Evolutionary conservation across 2,797 vertebrate genomes (phyloP).

Genomic region (Tamandua tetradactyla): DNA sequence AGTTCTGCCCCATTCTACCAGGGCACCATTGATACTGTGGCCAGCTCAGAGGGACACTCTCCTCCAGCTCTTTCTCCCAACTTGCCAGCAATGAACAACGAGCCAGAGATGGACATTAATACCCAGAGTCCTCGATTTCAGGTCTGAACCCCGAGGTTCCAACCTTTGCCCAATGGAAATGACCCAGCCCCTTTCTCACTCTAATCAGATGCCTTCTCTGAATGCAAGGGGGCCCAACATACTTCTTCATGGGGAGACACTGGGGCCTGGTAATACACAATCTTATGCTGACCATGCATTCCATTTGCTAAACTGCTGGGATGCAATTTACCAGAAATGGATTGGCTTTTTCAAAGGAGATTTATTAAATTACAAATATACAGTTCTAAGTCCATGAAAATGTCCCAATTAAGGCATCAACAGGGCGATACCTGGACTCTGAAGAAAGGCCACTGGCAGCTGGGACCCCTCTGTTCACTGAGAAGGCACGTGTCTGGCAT

Average conservation of each 20-base stretch:
- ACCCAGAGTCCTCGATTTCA: constrained; percentile 97
- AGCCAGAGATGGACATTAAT: constrained; percentile 96
- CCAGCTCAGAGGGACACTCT: constrained; percentile 98
- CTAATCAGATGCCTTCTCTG: constrained; percentile 98
- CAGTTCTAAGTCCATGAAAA: no score
- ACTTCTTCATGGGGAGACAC: constrained; percentile 91
- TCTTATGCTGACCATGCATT: no score
- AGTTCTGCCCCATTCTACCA: constrained; percentile 99
- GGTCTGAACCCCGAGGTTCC: constrained; percentile 94
- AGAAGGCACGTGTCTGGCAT: no score
- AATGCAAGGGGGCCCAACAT: constrained; percentile 94
- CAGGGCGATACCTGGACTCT: no score
- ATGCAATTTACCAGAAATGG: no score
- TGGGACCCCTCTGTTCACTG: no score
- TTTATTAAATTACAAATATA: no score
- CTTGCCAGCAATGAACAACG: constrained; percentile 95
- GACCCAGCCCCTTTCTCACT: constrained; percentile 98
- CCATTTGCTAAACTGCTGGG: no score
- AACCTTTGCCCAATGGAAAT: constrained; percentile 99
- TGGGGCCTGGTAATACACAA: constrained; percentile 99
- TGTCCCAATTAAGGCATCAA: no score
- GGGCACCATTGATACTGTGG: constrained; percentile 99
- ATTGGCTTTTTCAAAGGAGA: no score
- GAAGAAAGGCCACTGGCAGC: no score
- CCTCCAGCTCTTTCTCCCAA: constrained; percentile 98